Evolutionary conservation across 2,797 vertebrate species (phyloP).

Genomic region (Brachyrhaphis roseni): DNA sequence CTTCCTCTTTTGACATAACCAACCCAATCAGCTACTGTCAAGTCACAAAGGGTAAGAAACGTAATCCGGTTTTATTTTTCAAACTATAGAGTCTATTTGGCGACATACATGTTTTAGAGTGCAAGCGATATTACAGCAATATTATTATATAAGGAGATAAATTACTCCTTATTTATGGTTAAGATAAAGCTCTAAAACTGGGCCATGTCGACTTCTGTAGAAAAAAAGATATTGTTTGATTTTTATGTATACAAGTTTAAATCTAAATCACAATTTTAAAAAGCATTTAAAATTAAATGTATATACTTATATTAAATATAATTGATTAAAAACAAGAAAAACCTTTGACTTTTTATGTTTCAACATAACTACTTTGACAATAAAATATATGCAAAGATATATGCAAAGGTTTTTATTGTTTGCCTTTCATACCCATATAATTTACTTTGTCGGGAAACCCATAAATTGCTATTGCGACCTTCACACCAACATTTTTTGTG

Average conservation of each 20-base stretch:
- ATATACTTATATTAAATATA: neutral
- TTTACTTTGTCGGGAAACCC: too few relatives aligned
- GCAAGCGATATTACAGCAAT: neutral
- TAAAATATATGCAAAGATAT: too few relatives aligned
- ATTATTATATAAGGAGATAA: neutral
- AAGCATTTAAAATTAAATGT: neutral
- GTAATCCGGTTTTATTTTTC: slow-evolving; percentile 30
- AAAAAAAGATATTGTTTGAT: neutral
- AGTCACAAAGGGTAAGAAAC: slow-evolving; percentile 10
- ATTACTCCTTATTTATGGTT: neutral
- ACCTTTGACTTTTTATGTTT: neutral
- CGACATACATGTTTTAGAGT: neutral
- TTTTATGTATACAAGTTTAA: neutral
- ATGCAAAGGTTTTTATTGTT: too few relatives aligned
- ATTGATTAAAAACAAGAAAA: neutral
- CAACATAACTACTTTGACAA: neutral
- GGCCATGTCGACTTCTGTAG: neutral
- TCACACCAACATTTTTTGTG: neutral
- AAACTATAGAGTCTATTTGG: neutral
- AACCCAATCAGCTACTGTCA: slow-evolving; percentile 40
- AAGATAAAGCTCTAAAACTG: neutral
- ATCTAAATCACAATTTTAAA: neutral
- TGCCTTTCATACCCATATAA: too few relatives aligned
- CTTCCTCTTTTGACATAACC: slow-evolving; percentile 68
- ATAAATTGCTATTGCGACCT: neutral